Evolutionary conservation across 2,113 vertebrate species (phyloP).

Genomic region (Poeciliopsis retropinna): DNA sequence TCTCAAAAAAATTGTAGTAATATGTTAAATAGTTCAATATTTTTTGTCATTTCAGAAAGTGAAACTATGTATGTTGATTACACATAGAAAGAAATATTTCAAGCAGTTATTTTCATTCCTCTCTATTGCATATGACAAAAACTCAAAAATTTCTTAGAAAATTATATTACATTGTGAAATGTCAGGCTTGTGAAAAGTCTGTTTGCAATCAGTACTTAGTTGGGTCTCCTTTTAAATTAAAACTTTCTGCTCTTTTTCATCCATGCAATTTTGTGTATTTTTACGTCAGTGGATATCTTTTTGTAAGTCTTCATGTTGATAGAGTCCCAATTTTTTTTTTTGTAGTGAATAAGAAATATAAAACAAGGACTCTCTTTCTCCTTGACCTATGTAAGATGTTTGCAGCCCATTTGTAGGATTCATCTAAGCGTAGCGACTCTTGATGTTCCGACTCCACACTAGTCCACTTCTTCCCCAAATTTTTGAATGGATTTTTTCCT

Average conservation of each 20-base stretch:
- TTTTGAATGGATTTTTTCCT: too few species aligned
- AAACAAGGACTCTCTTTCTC: too few species aligned
- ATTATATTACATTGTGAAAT: neutral
- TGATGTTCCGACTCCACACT: too few species aligned
- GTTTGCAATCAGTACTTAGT: neutral
- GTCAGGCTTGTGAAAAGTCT: neutral
- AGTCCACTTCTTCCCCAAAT: too few species aligned
- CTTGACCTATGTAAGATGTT: neutral
- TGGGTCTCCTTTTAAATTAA: neutral
- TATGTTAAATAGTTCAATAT: neutral
- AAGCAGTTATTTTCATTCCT: too few species aligned
- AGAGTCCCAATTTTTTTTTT: too few species aligned
- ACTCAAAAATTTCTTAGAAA: neutral
- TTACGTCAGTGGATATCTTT: neutral
- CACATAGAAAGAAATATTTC: neutral
- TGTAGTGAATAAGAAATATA: too few species aligned
- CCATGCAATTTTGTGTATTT: neutral
- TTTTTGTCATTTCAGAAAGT: too few species aligned
- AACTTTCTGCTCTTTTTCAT: neutral
- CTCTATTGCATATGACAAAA: too few species aligned
- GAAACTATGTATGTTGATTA: too few species aligned
- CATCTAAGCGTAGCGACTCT: neutral
- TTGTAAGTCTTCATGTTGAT: neutral
- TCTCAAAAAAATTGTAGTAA: neutral
- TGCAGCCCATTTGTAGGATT: neutral